Base-by-base conservation (phyloP, 1,140 invertebrate species). In the Drosophila pectinifera region DNA sequence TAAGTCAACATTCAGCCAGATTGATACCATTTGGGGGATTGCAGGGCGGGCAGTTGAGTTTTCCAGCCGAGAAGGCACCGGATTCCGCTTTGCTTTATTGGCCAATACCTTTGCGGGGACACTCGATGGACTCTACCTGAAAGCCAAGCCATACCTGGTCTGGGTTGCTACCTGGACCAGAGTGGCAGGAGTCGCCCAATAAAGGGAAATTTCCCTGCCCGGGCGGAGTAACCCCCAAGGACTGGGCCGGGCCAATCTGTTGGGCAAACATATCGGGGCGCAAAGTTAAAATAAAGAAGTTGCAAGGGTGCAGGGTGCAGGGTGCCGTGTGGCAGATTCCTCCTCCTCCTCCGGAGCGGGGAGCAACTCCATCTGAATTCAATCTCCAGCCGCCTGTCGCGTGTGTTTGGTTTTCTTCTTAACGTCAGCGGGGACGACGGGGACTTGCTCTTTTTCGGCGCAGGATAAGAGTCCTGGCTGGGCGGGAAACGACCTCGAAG, bases 371-470 rank as follows among this genome's bases (percentile, higher is more conserved):
- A 85, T 85, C 58, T 80, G 82, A 81, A 84, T 82, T 83, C 80
- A 85, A 85, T 85, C 82, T 85, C 54, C 49, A 67, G 42, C 24
- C 56, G 59, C 28, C 48, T 53, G 67, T 61, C 80, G 81, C 81
- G 82, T 86, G 78, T 86, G 82, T 88, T 86, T 86, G 81, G 83
- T 58, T 88, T 86, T 82, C 55, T 51, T 82, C 82, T 86, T 86
- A 86, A 73, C 77, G 46, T 42, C 34, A n/a, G n/a, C n/a, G n/a
- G n/a, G n/a, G n/a, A n/a, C n/a, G n/a, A 36, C 10, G 26, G 39
- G 10, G 31, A 65, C 56, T 58, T 83, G 81, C 82, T 80, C 80
- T 78, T 85, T 85, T 85, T 79, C 31, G 34, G n/a, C 0, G 3
- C 13, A 45, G 54, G 69, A 58, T 58, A 57, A 38, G 24, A 31